Evolutionary conservation across 1,140 invertebrate species (phyloP).

Genomic region (Pygmarrhopalites habei): DNA sequence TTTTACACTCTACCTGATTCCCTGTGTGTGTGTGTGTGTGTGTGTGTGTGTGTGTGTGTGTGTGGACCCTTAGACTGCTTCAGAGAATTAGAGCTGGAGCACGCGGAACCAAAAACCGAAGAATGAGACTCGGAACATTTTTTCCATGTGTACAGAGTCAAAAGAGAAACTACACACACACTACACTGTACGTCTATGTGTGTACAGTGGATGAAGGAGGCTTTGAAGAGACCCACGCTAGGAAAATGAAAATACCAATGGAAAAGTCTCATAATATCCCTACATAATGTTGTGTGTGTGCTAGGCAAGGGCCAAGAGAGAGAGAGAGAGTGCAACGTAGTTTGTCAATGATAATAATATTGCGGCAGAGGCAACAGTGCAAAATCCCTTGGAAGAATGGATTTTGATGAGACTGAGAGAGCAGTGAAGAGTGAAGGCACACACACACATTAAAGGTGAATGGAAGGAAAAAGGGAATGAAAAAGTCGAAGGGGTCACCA

Average conservation of each 20-base stretch:
- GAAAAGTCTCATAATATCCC: not conserved
- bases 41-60: no score
- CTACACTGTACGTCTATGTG: no score
- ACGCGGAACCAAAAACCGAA: no score
- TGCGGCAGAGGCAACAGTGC: not conserved
- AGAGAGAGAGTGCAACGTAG: not conserved
- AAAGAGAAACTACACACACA: no score
- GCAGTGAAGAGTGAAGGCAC: not conserved
- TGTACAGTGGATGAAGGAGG: no score
- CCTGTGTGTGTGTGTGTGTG: no score
- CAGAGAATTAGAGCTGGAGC: no score
- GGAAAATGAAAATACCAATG: not conserved
- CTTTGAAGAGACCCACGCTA: no score
- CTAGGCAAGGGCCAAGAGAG: not conserved
- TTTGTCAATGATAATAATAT: not conserved
- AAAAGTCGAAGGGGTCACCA: slow-evolving; percentile 9
- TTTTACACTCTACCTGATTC: not conserved
- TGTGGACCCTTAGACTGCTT: no score
- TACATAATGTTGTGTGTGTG: not conserved
- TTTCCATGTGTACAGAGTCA: no score
- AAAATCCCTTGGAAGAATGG: not conserved
- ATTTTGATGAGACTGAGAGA: not conserved
- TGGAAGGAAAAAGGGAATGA: slow-evolving; percentile 1
- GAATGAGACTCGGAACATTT: no score
- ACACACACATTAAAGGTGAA: not conserved